Conservation (phyloP, 2,113 vertebrate species). For the Neogale vison region DNA sequence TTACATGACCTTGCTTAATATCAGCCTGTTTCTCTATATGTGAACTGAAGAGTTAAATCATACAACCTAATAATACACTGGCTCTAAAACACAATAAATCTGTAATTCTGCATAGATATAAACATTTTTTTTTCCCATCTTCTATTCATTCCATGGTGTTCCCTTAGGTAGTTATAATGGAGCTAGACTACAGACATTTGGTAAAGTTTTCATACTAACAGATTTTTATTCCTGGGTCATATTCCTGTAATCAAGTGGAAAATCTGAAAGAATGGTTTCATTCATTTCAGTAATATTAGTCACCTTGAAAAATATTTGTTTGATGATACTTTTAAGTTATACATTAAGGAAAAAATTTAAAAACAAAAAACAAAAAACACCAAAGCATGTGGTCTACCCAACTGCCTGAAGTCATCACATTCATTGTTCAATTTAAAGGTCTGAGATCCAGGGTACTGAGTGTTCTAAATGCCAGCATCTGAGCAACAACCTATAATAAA, state of each 20-base stretch:
- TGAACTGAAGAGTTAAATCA: background rate
- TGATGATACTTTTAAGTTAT: slow-evolving; percentile 43
- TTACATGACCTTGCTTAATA: background rate
- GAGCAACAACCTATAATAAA: slow-evolving; percentile 56
- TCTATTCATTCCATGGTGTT: background rate
- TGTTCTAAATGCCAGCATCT: slow-evolving; percentile 32
- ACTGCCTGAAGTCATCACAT: background rate
- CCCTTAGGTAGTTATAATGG: background rate
- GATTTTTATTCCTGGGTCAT: slow-evolving; percentile 14
- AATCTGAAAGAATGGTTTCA: slow-evolving; percentile 28
- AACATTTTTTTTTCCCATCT: background rate
- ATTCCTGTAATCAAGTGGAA: slow-evolving; percentile 5
- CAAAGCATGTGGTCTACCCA: background rate
- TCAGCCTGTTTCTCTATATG: slow-evolving; percentile 5
- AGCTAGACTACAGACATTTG: background rate
- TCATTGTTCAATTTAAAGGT: slow-evolving; percentile 20
- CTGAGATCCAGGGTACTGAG: background rate
- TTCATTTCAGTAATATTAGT: slow-evolving; percentile 32
- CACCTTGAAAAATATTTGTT: slow-evolving; percentile 19
- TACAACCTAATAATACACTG: background rate
- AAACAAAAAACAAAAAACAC: background rate
- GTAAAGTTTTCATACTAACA: background rate
- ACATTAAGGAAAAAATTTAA: background rate
- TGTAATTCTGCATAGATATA: background rate
- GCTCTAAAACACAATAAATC: slow-evolving; percentile 8